Percentiles rank a stretch among this genome's conserved stretches.
phyloP scores from a whole-genome alignment of 30 jellyfish, hydroid and myxozoan genomes.

The Hydra vulgaris region DNA sequence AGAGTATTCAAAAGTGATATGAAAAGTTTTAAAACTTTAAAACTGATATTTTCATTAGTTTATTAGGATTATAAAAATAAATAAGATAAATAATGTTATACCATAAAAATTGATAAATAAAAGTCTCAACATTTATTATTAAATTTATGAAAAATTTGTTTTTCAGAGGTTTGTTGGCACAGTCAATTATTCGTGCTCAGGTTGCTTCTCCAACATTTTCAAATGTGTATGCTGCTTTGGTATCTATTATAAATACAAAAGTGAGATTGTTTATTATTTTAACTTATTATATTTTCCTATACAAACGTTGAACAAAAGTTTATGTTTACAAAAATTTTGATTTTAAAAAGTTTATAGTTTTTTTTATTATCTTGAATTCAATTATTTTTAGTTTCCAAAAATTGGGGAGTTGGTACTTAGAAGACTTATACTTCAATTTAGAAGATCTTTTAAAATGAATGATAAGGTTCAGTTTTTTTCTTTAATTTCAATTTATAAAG shows the following conservation, averaged over 20 bases:
- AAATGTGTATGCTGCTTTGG: conserved; percentile 89
- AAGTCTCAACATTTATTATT: background rate
- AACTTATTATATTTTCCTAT: too few relatives aligned
- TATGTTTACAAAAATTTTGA: too few relatives aligned
- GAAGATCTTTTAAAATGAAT: conserved; percentile 86
- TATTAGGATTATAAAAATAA: too few relatives aligned
- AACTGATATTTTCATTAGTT: too few relatives aligned
- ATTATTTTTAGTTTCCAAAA: conserved; percentile 75
- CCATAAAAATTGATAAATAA: too few relatives aligned
- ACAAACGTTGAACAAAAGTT: background rate
- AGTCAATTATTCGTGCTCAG: conserved; percentile 94
- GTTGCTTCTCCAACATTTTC: conserved; percentile 95
- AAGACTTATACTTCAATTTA: conserved; percentile 69
- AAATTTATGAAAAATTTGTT: background rate
- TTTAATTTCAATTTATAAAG: too few relatives aligned
- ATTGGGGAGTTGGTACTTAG: conserved; percentile 94
- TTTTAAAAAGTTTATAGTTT: background rate
- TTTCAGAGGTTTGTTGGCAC: conserved; percentile 84
- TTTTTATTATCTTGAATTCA: background rate
- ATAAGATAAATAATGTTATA: too few relatives aligned
- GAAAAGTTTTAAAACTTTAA: too few relatives aligned
- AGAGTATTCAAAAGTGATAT: too few relatives aligned
- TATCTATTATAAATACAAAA: conserved; percentile 90
- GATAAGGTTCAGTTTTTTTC: conserved; percentile 62
- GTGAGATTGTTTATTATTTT: too few relatives aligned